Conservation (phyloP, 2,888 invertebrate species). For the Baronia brevicornis region DNA sequence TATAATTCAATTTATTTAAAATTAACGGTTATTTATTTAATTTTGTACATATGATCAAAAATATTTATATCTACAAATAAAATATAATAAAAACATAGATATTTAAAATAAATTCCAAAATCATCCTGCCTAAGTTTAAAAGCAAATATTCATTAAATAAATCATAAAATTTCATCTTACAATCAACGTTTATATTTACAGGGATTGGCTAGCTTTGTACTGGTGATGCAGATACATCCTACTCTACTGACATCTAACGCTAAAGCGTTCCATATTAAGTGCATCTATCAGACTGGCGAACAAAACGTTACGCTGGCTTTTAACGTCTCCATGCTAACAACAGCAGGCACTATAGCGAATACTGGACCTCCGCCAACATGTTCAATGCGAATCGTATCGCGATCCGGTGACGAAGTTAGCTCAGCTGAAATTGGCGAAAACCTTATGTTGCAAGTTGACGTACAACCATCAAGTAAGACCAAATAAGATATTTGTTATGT, state of each 20-base stretch:
- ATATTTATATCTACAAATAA: too few species aligned
- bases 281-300: conserved; percentile 95
- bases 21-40: too few species aligned
- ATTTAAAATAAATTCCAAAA: too few species aligned
- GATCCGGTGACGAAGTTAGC: conserved; percentile 90
- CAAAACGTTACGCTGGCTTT: conserved; percentile 94
- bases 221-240: conserved; percentile 97
- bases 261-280: conserved; percentile 96
- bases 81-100: too few species aligned
- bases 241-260: conserved; percentile 95
- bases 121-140: too few species aligned
- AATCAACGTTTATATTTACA: conserved; percentile 44
- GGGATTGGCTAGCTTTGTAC: conserved; percentile 94
- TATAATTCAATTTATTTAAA: too few species aligned
- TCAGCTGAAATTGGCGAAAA: conserved; percentile 95
- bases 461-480: conserved; percentile 82
- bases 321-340: conserved; percentile 96
- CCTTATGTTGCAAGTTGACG: conserved; percentile 88
- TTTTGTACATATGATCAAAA: too few species aligned
- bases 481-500: not conserved
- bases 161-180: too few species aligned
- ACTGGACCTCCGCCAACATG: conserved; percentile 96
- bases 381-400: conserved; percentile 92
- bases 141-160: too few species aligned
- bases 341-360: conserved; percentile 95